Base-by-base conservation (phyloP, 1,140 invertebrate species). In the Hycleus cichorii region DNA sequence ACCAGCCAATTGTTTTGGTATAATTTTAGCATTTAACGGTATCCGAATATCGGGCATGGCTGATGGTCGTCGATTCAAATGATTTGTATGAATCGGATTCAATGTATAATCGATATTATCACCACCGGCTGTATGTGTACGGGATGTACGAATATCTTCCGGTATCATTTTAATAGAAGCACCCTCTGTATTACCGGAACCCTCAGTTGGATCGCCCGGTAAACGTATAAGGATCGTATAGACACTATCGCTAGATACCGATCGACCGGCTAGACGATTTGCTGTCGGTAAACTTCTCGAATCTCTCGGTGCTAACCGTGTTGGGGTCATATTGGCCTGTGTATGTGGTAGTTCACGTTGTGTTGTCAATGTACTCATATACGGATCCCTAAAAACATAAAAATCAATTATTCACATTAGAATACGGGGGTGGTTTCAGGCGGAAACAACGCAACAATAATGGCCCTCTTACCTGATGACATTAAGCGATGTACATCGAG, bases 201-300 rank as follows among this genome's bases (percentile, higher is more conserved):
- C 78, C 45, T 77, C 72, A 40, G 81, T 80, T 1, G 82, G 82
- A 43, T 75, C 72, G 10, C 68, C 68, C 3, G 92, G 92, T 60
- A 97, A 76, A 64, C 86, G 81, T 62, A 96, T 97, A 55, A 97
- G 74, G 69, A 96, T 96, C 49, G 93, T 96, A 78, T 95, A 96
- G 5, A 96, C 86, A 40, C 84, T 87, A 60, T 88, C 86, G 53
- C 80, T 84, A 26, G 85, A 87, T 8, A 82, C 78, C 3, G 85
- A 87, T 57, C 84, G 80, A 6, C 79, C 77, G 27, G 80, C 77
- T n/a, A 79, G 64, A 12, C 75, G 74, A 53, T 71, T 76, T 5
- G 66, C 62, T 25, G 72, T 62, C 74, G 75, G 70, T 57, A 77
- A 57, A 65, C 73, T 72, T 55, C 73, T 57, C 26, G 73, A 65